Conservation (phyloP, 2,113 vertebrate genomes). For the Tachuris rubrigastra region DNA sequence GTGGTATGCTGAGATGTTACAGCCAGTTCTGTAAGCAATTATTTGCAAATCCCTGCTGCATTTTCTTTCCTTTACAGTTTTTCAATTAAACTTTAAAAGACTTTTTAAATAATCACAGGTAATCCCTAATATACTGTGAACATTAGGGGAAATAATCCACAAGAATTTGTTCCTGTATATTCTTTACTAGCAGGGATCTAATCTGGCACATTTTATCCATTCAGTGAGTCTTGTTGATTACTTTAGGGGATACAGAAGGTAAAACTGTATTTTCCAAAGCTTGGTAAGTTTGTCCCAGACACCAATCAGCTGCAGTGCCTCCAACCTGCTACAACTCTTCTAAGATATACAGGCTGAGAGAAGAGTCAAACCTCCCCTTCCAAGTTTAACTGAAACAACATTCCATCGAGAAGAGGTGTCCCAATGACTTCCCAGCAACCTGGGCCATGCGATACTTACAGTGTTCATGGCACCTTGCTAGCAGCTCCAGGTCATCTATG, state of each 20-base stretch:
- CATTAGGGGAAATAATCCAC: background rate
- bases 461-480: constrained; percentile 82
- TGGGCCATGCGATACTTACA: constrained; percentile 60
- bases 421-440: background rate
- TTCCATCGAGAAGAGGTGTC: background rate
- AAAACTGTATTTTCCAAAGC: background rate
- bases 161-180: background rate
- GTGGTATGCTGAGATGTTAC: background rate
- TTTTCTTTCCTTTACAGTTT: constrained; percentile 11
- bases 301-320: background rate
- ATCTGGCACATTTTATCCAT: background rate
- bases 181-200: background rate
- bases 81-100: background rate
- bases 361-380: background rate
- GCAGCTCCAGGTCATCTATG: constrained; percentile 82
- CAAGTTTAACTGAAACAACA: background rate
- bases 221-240: background rate
- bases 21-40: background rate
- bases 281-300: background rate
- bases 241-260: background rate
- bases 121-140: background rate
- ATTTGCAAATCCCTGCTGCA: background rate
- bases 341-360: background rate
- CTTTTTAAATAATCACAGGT: constrained; percentile 1
- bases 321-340: background rate